These are phyloP conservation scores for Ictalurus punctatus DNA, from an alignment of 2,113 vertebrate genomes.

Conservation along the genomic window DNA sequence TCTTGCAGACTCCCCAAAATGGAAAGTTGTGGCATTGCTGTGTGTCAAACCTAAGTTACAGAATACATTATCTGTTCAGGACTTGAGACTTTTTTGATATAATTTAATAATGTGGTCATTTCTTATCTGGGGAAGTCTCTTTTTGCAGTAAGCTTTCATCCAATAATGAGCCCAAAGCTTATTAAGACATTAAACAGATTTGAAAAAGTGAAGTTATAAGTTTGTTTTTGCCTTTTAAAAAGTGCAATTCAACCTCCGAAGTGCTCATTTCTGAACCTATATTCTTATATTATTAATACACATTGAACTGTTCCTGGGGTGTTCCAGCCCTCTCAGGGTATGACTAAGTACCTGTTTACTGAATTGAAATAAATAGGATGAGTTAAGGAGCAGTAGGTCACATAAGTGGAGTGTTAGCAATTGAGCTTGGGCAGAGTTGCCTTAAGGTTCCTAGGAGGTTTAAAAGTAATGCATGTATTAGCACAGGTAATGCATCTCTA, in stretches of 20 bases:
- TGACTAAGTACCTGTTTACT: slow-evolving; percentile 27
- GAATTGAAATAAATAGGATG: slow-evolving; percentile 29
- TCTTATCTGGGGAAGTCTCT: neutral
- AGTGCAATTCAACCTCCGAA: neutral
- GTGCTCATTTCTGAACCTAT: neutral
- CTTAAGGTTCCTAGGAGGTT: neutral
- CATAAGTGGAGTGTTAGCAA: neutral
- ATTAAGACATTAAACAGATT: neutral
- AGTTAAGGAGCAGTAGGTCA: slow-evolving; percentile 4
- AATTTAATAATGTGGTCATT: neutral
- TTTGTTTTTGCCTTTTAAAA: slow-evolving; percentile 1
- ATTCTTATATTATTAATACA: neutral
- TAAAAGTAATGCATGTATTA: neutral
- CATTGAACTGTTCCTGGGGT: neutral
- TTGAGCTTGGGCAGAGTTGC: neutral
- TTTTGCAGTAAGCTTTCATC: neutral
- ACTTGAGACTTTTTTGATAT: neutral
- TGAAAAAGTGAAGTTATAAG: neutral
- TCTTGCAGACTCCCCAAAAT: neutral
- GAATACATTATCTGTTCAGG: neutral
- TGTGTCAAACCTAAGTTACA: neutral
- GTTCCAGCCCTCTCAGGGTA: slow-evolving; percentile 1
- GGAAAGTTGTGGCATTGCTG: neutral
- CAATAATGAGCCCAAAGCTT: neutral
- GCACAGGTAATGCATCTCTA: neutral